A percentile compares a stretch with the other conserved stretches of the same genome.
Evolutionary conservation across 2,797 vertebrate genomes (phyloP).

Genomic region (Pangasius macronema): DNA sequence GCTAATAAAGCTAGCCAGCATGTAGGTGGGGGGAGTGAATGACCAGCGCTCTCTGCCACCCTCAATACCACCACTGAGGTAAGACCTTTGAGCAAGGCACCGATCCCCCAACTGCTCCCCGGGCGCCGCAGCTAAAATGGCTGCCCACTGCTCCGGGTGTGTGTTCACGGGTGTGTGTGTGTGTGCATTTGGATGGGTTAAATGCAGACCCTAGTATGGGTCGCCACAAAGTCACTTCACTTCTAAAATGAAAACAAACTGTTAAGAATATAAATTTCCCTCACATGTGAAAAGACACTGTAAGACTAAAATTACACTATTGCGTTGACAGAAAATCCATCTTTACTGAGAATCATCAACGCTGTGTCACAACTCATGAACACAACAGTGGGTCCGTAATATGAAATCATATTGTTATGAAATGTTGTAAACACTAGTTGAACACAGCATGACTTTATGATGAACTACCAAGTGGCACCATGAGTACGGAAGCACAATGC

Average conservation of each 20-base stretch:
- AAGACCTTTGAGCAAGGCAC: no score
- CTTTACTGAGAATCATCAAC: background rate
- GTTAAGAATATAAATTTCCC: background rate
- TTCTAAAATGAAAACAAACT: background rate
- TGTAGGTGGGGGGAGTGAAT: no score
- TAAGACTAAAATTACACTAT: background rate
- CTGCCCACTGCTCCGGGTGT: no score
- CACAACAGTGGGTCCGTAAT: background rate
- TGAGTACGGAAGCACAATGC: background rate
- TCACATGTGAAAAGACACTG: background rate
- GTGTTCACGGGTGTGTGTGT: no score
- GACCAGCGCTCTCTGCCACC: no score
- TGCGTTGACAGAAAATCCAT: background rate
- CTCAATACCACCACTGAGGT: no score
- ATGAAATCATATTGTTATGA: background rate
- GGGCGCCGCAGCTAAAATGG: no score
- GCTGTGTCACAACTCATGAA: background rate
- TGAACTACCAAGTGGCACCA: background rate
- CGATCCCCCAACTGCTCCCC: no score
- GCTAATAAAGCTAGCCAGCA: background rate
- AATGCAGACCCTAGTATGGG: no score
- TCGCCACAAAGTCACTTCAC: no score
- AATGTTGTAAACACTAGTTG: background rate
- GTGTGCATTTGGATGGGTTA: no score
- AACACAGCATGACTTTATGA: slow-evolving; percentile 6